Conservation (phyloP, 64 coral and sea anemone species). For the Pocillopora verrucosa region DNA sequence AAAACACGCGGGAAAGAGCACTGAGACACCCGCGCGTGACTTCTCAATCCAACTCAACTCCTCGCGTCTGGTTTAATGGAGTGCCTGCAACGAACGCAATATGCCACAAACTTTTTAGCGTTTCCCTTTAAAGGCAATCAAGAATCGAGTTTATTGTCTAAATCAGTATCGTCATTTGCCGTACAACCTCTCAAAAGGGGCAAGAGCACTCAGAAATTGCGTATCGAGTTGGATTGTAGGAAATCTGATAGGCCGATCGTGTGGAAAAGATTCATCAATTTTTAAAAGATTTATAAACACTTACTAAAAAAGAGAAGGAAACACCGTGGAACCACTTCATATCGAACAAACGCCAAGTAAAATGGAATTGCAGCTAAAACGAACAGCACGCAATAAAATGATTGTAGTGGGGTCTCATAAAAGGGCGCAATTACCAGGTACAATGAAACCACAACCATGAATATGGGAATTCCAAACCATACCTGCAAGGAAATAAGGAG, state of each 20-base stretch:
- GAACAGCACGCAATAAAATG: conserved; percentile 33
- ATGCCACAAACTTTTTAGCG: no score
- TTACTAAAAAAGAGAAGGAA: conserved; percentile 44
- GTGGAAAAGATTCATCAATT: not conserved
- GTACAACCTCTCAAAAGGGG: not conserved
- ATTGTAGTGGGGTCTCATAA: conserved; percentile 54
- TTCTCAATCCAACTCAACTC: no score
- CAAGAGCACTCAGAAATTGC: no score
- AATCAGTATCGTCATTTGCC: no score
- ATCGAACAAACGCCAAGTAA: conserved; percentile 43
- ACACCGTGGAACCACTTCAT: conserved; percentile 29
- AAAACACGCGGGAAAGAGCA: no score
- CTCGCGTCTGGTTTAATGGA: no score
- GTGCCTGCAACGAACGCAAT: no score
- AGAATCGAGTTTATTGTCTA: no score
- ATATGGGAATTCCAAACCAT: conserved; percentile 21
- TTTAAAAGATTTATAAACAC: not conserved
- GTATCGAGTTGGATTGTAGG: no score
- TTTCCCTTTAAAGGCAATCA: no score
- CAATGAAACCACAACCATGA: conserved; percentile 29
- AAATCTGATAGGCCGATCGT: not conserved
- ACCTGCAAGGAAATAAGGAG: not conserved
- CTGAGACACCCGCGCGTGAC: no score
- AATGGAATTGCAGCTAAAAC: conserved; percentile 52
- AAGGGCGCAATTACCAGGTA: conserved; percentile 64